Percentiles rank a stretch among this genome's conserved stretches.
Conservation (phyloP, 1,140 invertebrate species). For the Colletes gigas region DNA sequence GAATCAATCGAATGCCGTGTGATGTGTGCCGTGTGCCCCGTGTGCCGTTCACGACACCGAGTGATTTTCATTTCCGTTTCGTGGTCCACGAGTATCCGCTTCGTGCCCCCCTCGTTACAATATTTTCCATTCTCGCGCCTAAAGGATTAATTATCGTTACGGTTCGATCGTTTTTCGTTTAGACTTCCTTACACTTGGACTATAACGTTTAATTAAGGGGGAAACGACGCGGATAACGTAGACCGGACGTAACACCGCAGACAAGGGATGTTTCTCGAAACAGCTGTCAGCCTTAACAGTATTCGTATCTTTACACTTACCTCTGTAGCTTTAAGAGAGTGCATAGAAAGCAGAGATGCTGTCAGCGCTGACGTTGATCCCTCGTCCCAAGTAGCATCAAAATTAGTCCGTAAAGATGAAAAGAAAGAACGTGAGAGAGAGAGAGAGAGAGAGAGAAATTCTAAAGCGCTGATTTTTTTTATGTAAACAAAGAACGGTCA, state of each 20-base stretch:
- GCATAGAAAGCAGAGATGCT: slow-evolving; percentile 18
- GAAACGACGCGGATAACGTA: background rate
- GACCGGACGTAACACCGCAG: background rate
- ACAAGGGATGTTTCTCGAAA: slow-evolving; percentile 14
- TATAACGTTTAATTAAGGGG: background rate
- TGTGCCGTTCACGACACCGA: too few relatives aligned
- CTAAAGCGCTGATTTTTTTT: slow-evolving; percentile 11
- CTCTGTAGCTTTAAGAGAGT: slow-evolving; percentile 43
- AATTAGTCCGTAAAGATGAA: slow-evolving; percentile 7
- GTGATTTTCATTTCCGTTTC: slow-evolving; percentile 11
- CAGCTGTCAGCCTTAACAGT: slow-evolving; percentile 45
- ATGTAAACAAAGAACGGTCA: slow-evolving; percentile 7
- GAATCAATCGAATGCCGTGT: background rate
- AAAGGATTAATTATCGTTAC: background rate
- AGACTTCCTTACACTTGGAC: background rate
- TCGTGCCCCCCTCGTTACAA: background rate
- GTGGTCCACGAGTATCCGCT: background rate
- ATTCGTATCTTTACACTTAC: slow-evolving; percentile 43
- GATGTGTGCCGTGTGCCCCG: too few relatives aligned
- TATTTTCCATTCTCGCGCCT: too few relatives aligned
- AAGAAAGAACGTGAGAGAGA: background rate
- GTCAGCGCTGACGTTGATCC: slow-evolving; percentile 22
- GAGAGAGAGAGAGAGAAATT: background rate
- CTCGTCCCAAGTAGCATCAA: slow-evolving; percentile 11
- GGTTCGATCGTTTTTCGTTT: background rate